Base-by-base conservation (phyloP, 2,113 vertebrate genomes). In the Prinia subflava region DNA sequence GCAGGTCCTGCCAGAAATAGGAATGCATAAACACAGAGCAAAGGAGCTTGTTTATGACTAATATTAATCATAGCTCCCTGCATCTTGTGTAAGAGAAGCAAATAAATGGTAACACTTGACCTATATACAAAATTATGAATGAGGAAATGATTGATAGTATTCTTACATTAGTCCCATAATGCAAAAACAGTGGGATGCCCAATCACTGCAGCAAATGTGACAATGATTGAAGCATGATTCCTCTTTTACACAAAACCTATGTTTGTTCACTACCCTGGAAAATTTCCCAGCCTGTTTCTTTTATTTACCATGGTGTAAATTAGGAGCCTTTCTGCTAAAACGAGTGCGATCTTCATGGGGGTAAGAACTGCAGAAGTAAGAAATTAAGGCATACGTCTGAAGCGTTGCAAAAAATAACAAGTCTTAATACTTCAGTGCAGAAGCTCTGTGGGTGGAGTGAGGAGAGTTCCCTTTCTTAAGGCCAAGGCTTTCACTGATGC, bases 41-140 rank as follows among this genome's bases (percentile, higher is more conserved):
- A 90, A 90, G 53, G 59, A 96, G 75, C 25, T 74, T 59, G 63
- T 91, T 65, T 92, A 41, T 65, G 52, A 83, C 7, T 63, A 31
- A 69, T 74, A 74, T 71, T 88, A 84, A 75, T 94, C 74, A 62
- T 39, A 80, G 50, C 52, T 60, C 27, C 59, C 28, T 79, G 57
- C 53, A 53, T 83, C 70, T 65, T 78, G 62, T 63, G 44, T 64
- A 39, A 42, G 49, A 31, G 63, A 74, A 92, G 78, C 47, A 77
- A 95, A 94, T 77, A 94, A 87, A 73, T 77, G 46, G 59, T 74
- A 92, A 41, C 70, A 35, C 67, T 89, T 90, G 89, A 83, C 84
- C 71, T 59, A 56, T 21, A 87, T 73, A 74, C 6, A 44, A 62
- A 83, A 73, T 80, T 77, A 69, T 59, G 81, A 76, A 88, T 53